A percentile compares a stretch with the other conserved stretches of the same genome.
phyloP scores from a whole-genome alignment of 2,797 vertebrate species.

The Dendrocincla fuliginosa region DNA sequence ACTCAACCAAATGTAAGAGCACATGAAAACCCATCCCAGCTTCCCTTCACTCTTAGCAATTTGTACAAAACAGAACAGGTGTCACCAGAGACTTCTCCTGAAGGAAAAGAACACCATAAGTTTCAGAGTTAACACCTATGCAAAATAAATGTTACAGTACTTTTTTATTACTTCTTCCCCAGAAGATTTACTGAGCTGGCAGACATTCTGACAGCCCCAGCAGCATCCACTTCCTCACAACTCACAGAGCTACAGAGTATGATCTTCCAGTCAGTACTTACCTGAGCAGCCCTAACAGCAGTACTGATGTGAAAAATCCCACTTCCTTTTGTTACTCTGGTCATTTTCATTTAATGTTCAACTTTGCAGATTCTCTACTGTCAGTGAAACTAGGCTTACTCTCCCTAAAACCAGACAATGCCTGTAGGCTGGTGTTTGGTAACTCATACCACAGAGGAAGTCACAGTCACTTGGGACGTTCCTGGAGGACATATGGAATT shows the following conservation, averaged over 20 bases:
- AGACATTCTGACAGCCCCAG: not conserved
- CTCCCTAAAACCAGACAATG: not conserved
- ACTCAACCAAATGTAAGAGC: not conserved
- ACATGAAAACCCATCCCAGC: rapidly evolving
- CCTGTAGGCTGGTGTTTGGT: not conserved
- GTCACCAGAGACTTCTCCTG: not conserved
- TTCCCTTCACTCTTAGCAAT: not conserved
- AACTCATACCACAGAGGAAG: not conserved
- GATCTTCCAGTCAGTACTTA: not conserved
- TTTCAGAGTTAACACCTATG: not conserved
- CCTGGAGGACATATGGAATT: not conserved
- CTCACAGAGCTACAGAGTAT: not conserved
- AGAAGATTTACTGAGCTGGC: not conserved
- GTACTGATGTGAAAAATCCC: not conserved
- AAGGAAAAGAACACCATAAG: not conserved
- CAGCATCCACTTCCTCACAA: not conserved
- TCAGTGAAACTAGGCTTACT: not conserved
- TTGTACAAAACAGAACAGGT: not conserved
- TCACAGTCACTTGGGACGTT: not conserved
- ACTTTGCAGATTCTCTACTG: not conserved
- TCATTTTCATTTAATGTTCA: not conserved
- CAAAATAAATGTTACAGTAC: not conserved
- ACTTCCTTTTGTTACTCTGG: not conserved
- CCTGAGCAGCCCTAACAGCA: not conserved
- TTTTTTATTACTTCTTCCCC: not conserved